These are phyloP conservation scores for Circaetus gallicus DNA, from an alignment of 2,113 vertebrate genomes.

Conservation along the genomic window DNA sequence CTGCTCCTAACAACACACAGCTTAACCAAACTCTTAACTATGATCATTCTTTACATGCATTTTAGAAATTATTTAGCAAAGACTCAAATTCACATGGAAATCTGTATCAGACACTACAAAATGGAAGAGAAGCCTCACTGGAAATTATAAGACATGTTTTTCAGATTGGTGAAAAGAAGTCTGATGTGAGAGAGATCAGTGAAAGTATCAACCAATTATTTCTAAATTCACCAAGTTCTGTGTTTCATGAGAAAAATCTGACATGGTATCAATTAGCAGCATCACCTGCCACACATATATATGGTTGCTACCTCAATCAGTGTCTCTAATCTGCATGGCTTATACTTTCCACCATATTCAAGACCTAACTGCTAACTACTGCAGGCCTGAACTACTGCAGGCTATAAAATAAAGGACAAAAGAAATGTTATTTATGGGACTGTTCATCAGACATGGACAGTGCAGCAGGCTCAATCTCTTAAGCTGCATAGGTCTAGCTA, in stretches of 20 bases:
- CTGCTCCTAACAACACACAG: not conserved
- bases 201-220: conserved; percentile 50
- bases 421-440: conserved; percentile 57
- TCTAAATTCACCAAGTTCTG: conserved; percentile 17
- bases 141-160: conserved; percentile 44
- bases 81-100: not conserved
- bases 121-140: conserved; percentile 14
- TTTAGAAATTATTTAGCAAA: not conserved
- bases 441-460: conserved; percentile 49
- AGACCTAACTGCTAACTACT: conserved; percentile 52
- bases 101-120: conserved; percentile 30
- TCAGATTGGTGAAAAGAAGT: conserved; percentile 36
- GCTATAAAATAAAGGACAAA: conserved; percentile 35
- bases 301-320: not conserved
- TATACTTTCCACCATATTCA: conserved; percentile 26
- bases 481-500: conserved; percentile 39
- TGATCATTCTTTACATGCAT: not conserved
- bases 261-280: conserved; percentile 12
- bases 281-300: conserved; percentile 6
- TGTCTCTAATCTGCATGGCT: conserved; percentile 29
- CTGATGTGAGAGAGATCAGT: conserved; percentile 11
- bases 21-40: conserved; percentile 27
- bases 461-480: conserved; percentile 50
- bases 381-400: conserved; percentile 7
- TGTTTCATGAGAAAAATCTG: conserved; percentile 43